phyloP scores from a whole-genome alignment of 2,113 vertebrate species.

The crab-eating macaque (Macaca fascicularis) region DNA sequence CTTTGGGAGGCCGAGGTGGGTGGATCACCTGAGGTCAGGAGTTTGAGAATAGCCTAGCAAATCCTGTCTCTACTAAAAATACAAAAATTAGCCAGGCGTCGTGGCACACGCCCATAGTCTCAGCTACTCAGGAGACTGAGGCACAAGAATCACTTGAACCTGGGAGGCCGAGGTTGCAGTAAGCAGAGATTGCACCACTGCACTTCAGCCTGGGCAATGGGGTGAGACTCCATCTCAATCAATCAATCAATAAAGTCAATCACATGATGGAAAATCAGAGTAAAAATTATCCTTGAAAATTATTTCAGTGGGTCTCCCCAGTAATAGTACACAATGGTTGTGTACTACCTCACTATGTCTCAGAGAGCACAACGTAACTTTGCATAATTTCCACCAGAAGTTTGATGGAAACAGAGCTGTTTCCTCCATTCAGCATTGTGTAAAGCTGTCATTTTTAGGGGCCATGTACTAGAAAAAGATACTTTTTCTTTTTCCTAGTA shows the following conservation, averaged over 20 bases:
- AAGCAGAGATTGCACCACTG: no score
- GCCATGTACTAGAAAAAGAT: background rate
- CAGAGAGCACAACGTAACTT: background rate
- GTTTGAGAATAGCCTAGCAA: no score
- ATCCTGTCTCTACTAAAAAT: no score
- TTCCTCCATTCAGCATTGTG: background rate
- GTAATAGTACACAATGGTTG: background rate
- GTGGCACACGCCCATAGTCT: no score
- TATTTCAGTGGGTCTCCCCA: background rate
- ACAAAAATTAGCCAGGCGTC: no score
- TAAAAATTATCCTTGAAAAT: background rate
- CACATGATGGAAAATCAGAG: background rate
- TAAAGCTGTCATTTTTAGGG: constrained; percentile 11
- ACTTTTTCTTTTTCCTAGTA: background rate
- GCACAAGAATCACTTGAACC: no score
- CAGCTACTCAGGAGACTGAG: no score
- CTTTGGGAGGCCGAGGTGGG: no score
- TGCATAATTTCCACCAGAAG: background rate
- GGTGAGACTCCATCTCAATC: no score
- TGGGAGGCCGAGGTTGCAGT: no score
- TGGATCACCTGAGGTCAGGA: no score
- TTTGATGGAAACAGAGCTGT: background rate
- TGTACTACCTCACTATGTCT: background rate
- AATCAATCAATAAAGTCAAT: background rate
- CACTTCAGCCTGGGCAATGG: no score